A percentile compares a stretch with the other conserved stretches of the same genome.
These are phyloP conservation scores for Lipophrys pholis DNA, from an alignment of 2,113 vertebrate genomes.

Conservation along the genomic window DNA sequence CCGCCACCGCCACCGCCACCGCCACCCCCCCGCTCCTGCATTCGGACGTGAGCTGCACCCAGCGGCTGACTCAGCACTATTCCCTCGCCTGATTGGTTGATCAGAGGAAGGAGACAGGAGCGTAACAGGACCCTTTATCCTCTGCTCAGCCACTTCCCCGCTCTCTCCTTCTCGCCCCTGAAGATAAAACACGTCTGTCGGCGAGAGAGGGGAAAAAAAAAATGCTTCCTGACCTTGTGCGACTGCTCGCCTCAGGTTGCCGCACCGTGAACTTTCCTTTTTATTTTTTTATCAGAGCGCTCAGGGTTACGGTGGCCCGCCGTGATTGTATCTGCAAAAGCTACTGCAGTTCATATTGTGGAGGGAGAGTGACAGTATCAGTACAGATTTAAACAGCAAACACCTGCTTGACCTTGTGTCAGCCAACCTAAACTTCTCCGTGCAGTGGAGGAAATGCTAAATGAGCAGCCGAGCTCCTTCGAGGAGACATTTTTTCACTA, in stretches of 20 bases:
- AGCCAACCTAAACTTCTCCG: constrained; percentile 1
- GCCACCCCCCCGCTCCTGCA: constrained; percentile 83
- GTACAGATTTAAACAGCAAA: background rate
- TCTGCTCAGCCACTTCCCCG: constrained; percentile 54
- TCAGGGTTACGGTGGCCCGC: constrained; percentile 16
- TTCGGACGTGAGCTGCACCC: constrained; percentile 84
- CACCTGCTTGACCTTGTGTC: constrained; percentile 36
- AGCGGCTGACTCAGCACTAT: constrained; percentile 90
- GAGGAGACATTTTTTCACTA: too few relatives aligned
- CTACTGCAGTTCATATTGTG: constrained; percentile 6
- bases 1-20: constrained; percentile 75
- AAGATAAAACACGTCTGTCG: constrained; percentile 64
- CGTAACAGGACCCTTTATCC: constrained; percentile 62
- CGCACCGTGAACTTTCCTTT: constrained; percentile 16
- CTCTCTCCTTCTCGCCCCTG: constrained; percentile 16
- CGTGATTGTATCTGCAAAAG: constrained; percentile 27
- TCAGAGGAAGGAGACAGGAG: constrained; percentile 60
- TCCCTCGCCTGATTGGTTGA: constrained; percentile 86
- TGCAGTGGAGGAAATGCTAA: background rate
- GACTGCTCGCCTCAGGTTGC: constrained; percentile 36
- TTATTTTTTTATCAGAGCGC: constrained; percentile 21
- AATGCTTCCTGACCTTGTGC: constrained; percentile 65
- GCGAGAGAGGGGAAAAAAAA: constrained; percentile 27
- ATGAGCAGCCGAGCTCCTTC: too few relatives aligned
- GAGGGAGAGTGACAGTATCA: constrained; percentile 32